phyloP scores from a whole-genome alignment of 1,140 invertebrate species.

The Cotesia chilonis region DNA sequence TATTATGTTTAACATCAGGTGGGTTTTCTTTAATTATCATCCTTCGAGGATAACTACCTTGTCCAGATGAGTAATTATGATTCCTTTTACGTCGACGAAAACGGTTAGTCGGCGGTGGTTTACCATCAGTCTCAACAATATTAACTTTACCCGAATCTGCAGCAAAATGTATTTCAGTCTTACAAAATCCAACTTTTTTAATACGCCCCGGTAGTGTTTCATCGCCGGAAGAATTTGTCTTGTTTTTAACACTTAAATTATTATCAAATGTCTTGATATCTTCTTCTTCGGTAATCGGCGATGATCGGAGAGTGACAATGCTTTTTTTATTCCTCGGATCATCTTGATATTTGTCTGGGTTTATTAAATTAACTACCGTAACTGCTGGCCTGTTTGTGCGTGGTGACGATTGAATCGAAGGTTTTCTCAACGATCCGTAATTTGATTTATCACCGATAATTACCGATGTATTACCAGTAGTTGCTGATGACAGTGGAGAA shows the following conservation, averaged over 20 bases:
- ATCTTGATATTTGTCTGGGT: conserved; percentile 4
- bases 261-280: neutral
- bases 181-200: conserved; percentile 85
- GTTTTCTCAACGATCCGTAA: conserved; percentile 6
- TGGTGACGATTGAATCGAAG: conserved; percentile 4
- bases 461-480: conserved; percentile 15
- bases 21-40: neutral
- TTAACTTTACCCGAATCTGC: conserved; percentile 84
- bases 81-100: conserved; percentile 73
- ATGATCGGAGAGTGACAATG: conserved; percentile 20
- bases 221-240: conserved; percentile 14
- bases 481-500: neutral
- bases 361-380: conserved; percentile 31
- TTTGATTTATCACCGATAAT: conserved; percentile 32
- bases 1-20: neutral
- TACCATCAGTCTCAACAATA: conserved; percentile 86
- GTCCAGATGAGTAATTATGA: conserved; percentile 41
- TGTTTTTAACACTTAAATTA: neutral
- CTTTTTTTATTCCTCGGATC: conserved; percentile 17
- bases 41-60: neutral
- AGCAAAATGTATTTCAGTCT: conserved; percentile 86
- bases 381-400: neutral
- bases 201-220: conserved; percentile 20
- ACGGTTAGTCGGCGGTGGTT: conserved; percentile 81
- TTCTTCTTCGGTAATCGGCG: neutral